Percentiles rank a stretch among this genome's conserved stretches.
Conservation (phyloP, 1,140 invertebrate species). For the Eufriesea mexicana region DNA sequence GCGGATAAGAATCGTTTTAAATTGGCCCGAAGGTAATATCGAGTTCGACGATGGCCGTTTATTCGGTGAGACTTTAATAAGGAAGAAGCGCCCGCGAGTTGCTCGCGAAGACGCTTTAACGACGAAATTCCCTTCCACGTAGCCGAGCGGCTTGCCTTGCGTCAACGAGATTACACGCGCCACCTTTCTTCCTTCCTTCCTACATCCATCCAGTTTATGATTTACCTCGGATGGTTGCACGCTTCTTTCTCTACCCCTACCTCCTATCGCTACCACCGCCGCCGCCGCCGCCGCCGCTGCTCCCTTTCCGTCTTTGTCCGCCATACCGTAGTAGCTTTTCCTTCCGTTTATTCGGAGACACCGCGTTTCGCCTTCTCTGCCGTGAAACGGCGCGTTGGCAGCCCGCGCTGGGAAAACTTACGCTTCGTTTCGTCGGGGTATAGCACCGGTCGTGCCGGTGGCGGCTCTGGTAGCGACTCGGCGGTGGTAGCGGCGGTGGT, state of each 20-base stretch:
- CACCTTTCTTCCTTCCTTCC: constrained; percentile 70
- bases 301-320: not conserved
- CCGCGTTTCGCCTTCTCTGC: not conserved
- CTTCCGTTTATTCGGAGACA: too few relatives aligned
- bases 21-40: constrained; percentile 48
- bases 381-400: not conserved
- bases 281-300: not conserved
- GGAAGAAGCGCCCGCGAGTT: constrained; percentile 62
- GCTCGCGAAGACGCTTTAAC: constrained; percentile 75
- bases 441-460: not conserved
- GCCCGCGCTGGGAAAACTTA: constrained; percentile 46
- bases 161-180: constrained; percentile 77
- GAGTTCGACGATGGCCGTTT: constrained; percentile 67
- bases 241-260: too few relatives aligned
- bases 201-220: constrained; percentile 68
- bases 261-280: not conserved
- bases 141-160: constrained; percentile 63
- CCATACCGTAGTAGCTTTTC: not conserved
- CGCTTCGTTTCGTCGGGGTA: not conserved
- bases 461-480: too few relatives aligned
- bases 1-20: constrained; percentile 25
- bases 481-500: constrained; percentile 14
- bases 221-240: constrained; percentile 70
- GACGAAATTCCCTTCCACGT: constrained; percentile 67
- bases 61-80: constrained; percentile 73